These are phyloP conservation scores for Timema podura DNA, from an alignment of 2,888 invertebrate genomes.

Conservation along the genomic window DNA sequence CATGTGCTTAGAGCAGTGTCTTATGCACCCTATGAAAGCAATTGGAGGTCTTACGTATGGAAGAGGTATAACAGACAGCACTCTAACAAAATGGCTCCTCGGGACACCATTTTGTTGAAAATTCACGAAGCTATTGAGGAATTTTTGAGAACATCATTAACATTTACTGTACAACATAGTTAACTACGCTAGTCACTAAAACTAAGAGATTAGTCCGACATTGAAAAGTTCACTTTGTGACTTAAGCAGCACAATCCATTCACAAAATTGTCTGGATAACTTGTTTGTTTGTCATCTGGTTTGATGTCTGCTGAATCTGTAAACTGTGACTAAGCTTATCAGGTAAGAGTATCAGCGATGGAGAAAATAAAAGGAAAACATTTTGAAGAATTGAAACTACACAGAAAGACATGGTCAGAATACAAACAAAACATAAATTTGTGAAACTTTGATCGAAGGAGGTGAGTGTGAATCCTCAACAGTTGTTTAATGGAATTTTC, in stretches of 20 bases:
- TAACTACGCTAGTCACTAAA: not conserved
- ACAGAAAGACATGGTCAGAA: no score
- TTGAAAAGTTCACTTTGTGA: slow-evolving; percentile 1
- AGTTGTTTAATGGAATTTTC: not conserved
- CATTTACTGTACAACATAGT: slow-evolving; percentile 6
- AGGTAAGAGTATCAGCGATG: not conserved
- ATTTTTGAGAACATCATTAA: not conserved
- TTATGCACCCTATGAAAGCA: not conserved
- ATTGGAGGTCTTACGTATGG: not conserved
- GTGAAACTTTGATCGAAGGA: not conserved
- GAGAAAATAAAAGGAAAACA: not conserved
- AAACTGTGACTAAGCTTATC: no score
- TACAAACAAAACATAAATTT: no score
- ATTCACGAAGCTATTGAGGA: not conserved
- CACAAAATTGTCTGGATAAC: no score
- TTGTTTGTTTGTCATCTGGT: not conserved
- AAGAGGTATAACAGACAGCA: slow-evolving; percentile 4
- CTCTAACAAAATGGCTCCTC: not conserved
- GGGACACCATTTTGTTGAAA: not conserved
- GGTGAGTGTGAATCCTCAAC: not conserved
- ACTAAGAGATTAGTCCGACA: not conserved
- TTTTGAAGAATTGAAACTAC: not conserved
- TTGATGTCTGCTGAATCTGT: not conserved
- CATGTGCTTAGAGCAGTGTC: slow-evolving; percentile 3
- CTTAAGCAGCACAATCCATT: not conserved